Base-by-base conservation (phyloP, 2,888 invertebrate genomes). In the Malthinus seriepunctatus region DNA sequence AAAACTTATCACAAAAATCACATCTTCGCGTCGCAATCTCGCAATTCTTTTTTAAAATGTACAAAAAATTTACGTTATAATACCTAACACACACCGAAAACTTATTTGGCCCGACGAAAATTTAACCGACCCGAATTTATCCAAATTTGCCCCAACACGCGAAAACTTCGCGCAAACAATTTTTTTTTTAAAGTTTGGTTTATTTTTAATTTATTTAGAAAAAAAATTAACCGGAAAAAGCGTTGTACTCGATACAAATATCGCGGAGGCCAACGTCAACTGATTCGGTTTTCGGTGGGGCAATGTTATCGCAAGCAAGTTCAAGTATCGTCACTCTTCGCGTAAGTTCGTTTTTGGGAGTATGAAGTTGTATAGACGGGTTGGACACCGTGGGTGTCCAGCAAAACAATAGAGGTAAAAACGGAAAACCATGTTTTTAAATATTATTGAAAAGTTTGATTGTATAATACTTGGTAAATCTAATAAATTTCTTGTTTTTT, bases 371-470 rank as follows among this genome's bases (percentile, higher is more conserved):
- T 56, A 50, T 39, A 52, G 56, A 48, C 53, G 44, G 51, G 45
- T 49, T 59, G 53, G 50, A 56, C 56, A 46, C 62, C 42, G 57
- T 56, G 57, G 62, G 62, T 62, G 57, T 58, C 62, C 56, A 38
- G 35, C 48, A 45, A 52, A 51, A 60, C 60, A 60, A 60, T 60
- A 47, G 53, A 39, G 52, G 46, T 42, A 52, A 23, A 23, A 23
- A 23, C 23, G 23, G 23, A n/a, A n/a, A 35, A 10, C 35, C n/a
- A 42, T 42, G 12, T 11, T 42, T 11, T 9, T 12, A 8, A 9
- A 14, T 42, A n/a, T 42, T 42, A 12, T 10, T 42, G 12, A 10
- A 9, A 14, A n/a, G 9, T 42, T 42, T 3, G 11, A 35, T 11
- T 5, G n/a, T 3, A 35, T 3, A 33, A 8, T 23, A 5, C 5